A percentile compares a stretch with the other conserved stretches of the same genome.
phyloP scores from a whole-genome alignment of 2,888 invertebrate species.

The Drosophila merina region DNA sequence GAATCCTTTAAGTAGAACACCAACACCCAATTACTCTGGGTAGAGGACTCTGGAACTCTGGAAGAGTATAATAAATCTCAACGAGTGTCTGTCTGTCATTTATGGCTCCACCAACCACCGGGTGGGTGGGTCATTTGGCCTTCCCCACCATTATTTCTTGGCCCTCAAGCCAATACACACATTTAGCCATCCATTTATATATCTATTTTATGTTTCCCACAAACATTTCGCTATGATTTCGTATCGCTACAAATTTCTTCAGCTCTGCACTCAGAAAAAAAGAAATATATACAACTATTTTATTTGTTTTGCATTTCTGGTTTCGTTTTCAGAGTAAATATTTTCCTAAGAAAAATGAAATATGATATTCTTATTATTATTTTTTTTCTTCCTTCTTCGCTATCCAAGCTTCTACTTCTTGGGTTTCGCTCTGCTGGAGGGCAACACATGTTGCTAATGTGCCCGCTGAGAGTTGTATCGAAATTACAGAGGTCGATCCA shows the following conservation, averaged over 20 bases:
- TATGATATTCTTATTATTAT: background rate
- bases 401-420: too few relatives aligned
- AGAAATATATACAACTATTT: background rate
- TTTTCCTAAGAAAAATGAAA: background rate
- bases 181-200: conserved; percentile 49
- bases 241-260: conserved; percentile 63
- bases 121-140: too few relatives aligned
- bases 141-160: background rate
- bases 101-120: conserved; percentile 40
- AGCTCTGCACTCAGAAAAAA: conserved; percentile 2
- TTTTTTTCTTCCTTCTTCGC: background rate
- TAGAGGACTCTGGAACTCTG: background rate
- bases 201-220: conserved; percentile 50
- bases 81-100: conserved; percentile 69
- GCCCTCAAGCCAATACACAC: conserved; percentile 39
- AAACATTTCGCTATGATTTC: conserved; percentile 56
- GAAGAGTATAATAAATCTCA: conserved; percentile 60
- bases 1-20: conserved; percentile 35
- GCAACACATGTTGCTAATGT: conserved; percentile 80
- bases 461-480: conserved; percentile 73
- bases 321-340: background rate
- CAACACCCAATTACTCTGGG: conserved; percentile 63
- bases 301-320: background rate
- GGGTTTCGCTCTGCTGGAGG: conserved; percentile 46
- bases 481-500: conserved; percentile 69